Evolutionary conservation across 2,797 vertebrate species (phyloP).

Genomic region (Parotocinclus haroldoi): DNA sequence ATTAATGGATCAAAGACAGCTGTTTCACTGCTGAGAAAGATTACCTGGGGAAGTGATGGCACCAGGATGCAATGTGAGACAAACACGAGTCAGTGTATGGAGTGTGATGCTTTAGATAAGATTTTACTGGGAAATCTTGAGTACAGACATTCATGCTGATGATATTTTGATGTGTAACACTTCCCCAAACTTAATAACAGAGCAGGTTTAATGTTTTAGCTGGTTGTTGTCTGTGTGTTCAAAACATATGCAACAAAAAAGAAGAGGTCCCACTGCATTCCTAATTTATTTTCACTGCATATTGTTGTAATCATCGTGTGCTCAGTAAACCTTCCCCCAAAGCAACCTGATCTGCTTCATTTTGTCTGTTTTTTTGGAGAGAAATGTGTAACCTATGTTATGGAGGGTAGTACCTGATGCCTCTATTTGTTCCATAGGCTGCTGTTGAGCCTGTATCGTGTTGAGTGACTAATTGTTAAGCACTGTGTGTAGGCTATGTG

Average conservation of each 20-base stretch:
- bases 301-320: not conserved
- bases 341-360: constrained; percentile 19
- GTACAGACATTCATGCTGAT: too few species aligned
- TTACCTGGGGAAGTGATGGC: too few species aligned
- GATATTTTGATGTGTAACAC: too few species aligned
- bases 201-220: too few species aligned
- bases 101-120: too few species aligned
- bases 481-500: constrained; percentile 11
- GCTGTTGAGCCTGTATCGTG: constrained; percentile 34
- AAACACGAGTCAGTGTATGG: too few species aligned
- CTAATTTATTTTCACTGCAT: not conserved
- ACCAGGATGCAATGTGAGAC: too few species aligned
- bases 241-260: not conserved
- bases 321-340: not conserved
- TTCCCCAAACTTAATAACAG: too few species aligned
- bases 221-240: too few species aligned
- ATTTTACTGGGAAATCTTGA: too few species aligned
- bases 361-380: constrained; percentile 21
- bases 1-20: too few species aligned
- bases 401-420: constrained; percentile 33
- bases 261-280: not conserved
- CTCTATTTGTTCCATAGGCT: constrained; percentile 40
- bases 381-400: constrained; percentile 32
- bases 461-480: constrained; percentile 52
- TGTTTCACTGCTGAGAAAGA: too few species aligned